Evolutionary conservation across 2,797 vertebrate genomes (phyloP).

Genomic region (Poeciliopsis presidionis): DNA sequence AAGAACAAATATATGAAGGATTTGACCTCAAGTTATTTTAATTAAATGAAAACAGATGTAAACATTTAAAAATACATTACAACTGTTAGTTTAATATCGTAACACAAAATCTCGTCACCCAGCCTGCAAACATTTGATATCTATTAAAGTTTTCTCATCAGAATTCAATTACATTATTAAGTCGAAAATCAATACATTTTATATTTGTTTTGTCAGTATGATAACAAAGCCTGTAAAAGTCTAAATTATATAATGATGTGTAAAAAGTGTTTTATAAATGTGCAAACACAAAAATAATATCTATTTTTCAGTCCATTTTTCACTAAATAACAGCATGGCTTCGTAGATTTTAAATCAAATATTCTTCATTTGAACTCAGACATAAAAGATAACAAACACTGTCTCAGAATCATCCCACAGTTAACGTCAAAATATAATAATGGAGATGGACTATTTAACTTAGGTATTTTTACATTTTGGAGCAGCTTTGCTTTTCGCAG

Average conservation of each 20-base stretch:
- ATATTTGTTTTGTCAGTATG: neutral
- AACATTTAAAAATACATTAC: neutral
- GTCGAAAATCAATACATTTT: neutral
- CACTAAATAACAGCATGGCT: neutral
- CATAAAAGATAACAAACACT: neutral
- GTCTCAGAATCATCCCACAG: neutral
- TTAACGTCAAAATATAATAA: neutral
- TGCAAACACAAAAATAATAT: neutral
- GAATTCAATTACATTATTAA: neutral
- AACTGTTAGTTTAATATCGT: neutral
- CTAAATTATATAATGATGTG: neutral
- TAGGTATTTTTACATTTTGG: neutral
- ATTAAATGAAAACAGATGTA: neutral
- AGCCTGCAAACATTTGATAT: neutral
- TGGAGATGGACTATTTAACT: neutral
- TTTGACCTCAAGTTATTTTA: neutral
- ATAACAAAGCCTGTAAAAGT: neutral
- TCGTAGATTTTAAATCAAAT: neutral
- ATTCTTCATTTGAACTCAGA: neutral
- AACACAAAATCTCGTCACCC: neutral
- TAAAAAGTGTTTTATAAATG: neutral
- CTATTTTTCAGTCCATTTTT: neutral
- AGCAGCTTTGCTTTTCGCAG: conserved; percentile 2
- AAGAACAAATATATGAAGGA: neutral
- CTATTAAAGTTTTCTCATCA: neutral